Percentiles rank a stretch among this genome's conserved stretches.
phyloP scores from a whole-genome alignment of 2,797 vertebrate genomes.

The Hyperoplus immaculatus region DNA sequence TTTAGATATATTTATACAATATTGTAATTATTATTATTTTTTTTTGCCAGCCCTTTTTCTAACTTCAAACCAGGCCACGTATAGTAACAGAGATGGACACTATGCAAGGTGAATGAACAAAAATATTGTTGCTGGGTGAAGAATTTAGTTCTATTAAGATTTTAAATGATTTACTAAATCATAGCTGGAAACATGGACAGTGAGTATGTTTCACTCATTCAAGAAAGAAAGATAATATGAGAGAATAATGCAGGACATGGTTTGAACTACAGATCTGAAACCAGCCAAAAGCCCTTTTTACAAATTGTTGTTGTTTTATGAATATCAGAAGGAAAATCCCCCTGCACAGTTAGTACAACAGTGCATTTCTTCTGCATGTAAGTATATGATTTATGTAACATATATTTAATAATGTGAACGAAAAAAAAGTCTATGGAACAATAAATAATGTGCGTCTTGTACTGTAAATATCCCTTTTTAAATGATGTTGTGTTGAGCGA shows the following conservation, averaged over 20 bases:
- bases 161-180: constrained; percentile 49
- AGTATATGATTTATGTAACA: constrained; percentile 58
- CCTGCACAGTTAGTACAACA: constrained; percentile 36
- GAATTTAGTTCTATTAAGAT: constrained; percentile 35
- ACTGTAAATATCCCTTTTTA: constrained; percentile 58
- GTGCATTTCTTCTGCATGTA: constrained; percentile 63
- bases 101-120: constrained; percentile 64
- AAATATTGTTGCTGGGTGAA: constrained; percentile 29
- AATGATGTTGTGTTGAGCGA: constrained; percentile 45
- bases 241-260: not conserved
- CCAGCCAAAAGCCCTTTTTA: constrained; percentile 47
- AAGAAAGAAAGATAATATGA: not conserved
- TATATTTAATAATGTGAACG: constrained; percentile 59
- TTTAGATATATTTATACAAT: constrained; percentile 3
- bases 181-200: constrained; percentile 6
- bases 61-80: constrained; percentile 24
- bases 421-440: constrained; percentile 30
- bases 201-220: constrained; percentile 16
- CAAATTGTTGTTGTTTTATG: constrained; percentile 47
- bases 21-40: constrained; percentile 2
- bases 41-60: not conserved
- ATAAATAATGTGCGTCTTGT: constrained; percentile 58
- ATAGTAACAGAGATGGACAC: constrained; percentile 49
- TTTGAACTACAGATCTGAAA: constrained; percentile 35
- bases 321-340: constrained; percentile 21